phyloP scores from a whole-genome alignment of 2,888 invertebrate genomes.

The Diloba caeruleocephala region DNA sequence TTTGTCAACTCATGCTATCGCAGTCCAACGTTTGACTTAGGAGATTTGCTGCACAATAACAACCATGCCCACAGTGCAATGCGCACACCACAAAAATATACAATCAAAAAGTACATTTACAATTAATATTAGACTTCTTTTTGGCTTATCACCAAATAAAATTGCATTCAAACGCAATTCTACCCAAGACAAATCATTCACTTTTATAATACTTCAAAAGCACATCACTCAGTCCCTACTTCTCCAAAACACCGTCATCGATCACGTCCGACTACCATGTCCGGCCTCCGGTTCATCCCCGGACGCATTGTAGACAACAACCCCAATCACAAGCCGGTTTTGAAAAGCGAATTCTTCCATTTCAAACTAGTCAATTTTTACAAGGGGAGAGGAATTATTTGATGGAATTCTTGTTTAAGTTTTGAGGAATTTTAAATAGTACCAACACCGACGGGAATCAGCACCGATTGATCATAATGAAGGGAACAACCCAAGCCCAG shows the following conservation, averaged over 20 bases:
- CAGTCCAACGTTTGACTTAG: too few species aligned
- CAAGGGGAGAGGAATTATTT: neutral
- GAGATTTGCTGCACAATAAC: too few species aligned
- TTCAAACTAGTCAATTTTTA: slow-evolving; percentile 28
- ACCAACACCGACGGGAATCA: too few species aligned
- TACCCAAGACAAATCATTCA: neutral
- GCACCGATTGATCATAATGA: too few species aligned
- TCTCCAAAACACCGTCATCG: slow-evolving; percentile 28
- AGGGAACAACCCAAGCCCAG: too few species aligned
- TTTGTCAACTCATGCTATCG: too few species aligned
- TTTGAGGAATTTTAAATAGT: too few species aligned
- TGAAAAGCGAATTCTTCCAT: slow-evolving; percentile 42
- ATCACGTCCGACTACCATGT: slow-evolving; percentile 44
- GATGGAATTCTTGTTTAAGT: neutral
- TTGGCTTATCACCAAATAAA: neutral
- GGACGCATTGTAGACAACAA: slow-evolving; percentile 47
- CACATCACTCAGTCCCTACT: neutral
- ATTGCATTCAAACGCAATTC: neutral
- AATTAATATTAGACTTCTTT: neutral
- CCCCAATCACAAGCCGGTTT: slow-evolving; percentile 44
- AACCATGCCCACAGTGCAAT: too few species aligned
- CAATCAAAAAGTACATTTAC: neutral
- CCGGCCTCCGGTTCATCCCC: slow-evolving; percentile 37
- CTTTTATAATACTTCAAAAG: neutral
- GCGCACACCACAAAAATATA: neutral